Evolutionary conservation across 2,113 vertebrate species (phyloP).

Genomic region (Callipepla squamata): DNA sequence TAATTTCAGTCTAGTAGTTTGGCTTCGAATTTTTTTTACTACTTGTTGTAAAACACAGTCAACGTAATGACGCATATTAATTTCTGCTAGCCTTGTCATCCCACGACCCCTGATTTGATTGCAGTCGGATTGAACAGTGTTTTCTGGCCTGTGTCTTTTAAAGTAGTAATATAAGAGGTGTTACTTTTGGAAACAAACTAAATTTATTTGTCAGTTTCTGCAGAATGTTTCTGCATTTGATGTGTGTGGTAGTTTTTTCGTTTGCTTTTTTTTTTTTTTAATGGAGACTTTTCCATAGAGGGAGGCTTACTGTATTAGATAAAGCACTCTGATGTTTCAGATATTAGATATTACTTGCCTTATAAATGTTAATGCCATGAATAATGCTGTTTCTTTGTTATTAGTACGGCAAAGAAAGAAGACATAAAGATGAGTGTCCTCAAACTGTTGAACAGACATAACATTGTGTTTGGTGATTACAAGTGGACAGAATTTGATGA

Average conservation of each 20-base stretch:
- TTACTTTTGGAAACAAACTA: not conserved
- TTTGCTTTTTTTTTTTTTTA: not conserved
- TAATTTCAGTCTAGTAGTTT: not conserved
- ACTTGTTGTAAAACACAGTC: not conserved
- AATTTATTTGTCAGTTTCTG: not conserved
- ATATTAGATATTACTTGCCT: not conserved
- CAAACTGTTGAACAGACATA: conserved; percentile 87
- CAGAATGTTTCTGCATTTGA: not conserved
- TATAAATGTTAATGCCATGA: not conserved
- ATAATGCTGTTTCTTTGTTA: not conserved
- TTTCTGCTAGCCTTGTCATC: not conserved
- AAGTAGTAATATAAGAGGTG: not conserved
- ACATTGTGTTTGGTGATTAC: conserved; percentile 88
- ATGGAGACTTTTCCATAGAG: not conserved
- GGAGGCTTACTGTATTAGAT: not conserved
- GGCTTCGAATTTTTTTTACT: not conserved
- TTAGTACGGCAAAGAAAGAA: conserved; percentile 85
- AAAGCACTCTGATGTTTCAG: not conserved
- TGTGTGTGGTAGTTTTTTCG: not conserved
- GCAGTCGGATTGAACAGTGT: not conserved
- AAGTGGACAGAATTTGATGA: conserved; percentile 95
- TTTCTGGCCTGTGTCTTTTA: not conserved
- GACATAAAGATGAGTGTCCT: conserved; percentile 83
- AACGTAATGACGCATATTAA: not conserved
- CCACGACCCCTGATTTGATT: rapidly evolving